Evolutionary conservation across 1,140 invertebrate species (phyloP).

Genomic region (Teleogryllus occipitalis): DNA sequence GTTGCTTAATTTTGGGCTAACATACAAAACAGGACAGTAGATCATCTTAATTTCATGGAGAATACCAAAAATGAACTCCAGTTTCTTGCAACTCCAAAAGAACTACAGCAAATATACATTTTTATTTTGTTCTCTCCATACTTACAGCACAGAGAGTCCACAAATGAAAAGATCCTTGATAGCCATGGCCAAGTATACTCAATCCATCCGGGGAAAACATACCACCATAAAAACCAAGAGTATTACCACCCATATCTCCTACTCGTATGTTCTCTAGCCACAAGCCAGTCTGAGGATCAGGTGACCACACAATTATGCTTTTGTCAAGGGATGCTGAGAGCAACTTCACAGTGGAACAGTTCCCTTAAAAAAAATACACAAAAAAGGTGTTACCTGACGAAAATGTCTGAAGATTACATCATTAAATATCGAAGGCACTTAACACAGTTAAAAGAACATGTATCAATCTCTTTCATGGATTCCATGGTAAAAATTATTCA

Average conservation of each 20-base stretch:
- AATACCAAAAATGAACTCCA: too few relatives aligned
- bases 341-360: slow-evolving; percentile 43
- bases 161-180: slow-evolving; percentile 88
- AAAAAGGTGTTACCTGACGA: not conserved
- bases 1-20: too few relatives aligned
- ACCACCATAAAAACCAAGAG: slow-evolving; percentile 84
- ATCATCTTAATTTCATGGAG: too few relatives aligned
- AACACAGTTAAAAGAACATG: not conserved
- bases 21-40: too few relatives aligned
- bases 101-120: too few relatives aligned
- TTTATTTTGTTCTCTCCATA: too few relatives aligned
- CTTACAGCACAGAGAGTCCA: slow-evolving; percentile 59
- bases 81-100: too few relatives aligned
- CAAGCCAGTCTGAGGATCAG: slow-evolving; percentile 47
- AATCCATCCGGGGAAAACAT: slow-evolving; percentile 63
- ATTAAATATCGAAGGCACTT: not conserved
- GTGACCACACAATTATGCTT: slow-evolving; percentile 85
- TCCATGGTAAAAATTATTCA: not conserved
- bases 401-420: not conserved
- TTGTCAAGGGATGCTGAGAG: slow-evolving; percentile 91
- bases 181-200: slow-evolving; percentile 75
- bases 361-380: not conserved
- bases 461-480: not conserved
- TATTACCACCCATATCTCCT: slow-evolving; percentile 88
- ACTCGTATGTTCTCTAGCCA: slow-evolving; percentile 77